Evolutionary conservation across 2,113 vertebrate species (phyloP).

Genomic region (Polyodon spathula): DNA sequence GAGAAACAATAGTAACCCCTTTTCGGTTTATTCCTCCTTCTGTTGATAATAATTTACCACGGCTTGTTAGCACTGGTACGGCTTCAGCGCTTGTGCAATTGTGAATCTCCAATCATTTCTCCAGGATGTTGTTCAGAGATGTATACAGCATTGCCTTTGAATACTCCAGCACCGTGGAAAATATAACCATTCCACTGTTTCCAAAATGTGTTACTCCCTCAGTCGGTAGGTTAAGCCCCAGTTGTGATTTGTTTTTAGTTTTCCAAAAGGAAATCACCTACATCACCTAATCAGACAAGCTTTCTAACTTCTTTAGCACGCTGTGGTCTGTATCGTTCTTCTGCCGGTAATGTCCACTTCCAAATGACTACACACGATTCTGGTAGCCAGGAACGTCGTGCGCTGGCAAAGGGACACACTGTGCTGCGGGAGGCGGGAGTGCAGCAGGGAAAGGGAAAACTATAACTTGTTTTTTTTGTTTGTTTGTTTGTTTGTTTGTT

Average conservation of each 20-base stretch:
- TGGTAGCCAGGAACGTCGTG: background rate
- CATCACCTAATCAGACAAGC: no score
- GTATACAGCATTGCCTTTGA: background rate
- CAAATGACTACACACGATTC: background rate
- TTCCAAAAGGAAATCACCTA: no score
- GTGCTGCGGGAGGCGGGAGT: background rate
- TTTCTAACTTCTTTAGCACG: no score
- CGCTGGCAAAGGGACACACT: background rate
- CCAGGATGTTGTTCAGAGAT: constrained; percentile 11
- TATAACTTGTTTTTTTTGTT: background rate
- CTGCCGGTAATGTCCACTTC: background rate
- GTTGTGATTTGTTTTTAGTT: no score
- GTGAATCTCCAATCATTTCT: constrained; percentile 19
- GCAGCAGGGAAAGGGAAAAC: background rate
- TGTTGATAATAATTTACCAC: constrained; percentile 12
- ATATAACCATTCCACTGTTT: no score
- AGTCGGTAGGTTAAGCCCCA: no score
- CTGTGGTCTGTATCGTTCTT: background rate
- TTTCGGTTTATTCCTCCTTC: constrained; percentile 7
- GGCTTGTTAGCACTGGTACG: constrained; percentile 16
- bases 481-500: no score
- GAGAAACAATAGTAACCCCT: constrained; percentile 16
- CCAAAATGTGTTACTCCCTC: no score
- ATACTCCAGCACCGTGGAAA: constrained; percentile 2
- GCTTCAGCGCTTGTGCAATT: constrained; percentile 14